Evolutionary conservation across 1,140 invertebrate species (phyloP), one percentile per base, ranked within the genome.

Genomic region (Tetranychus urticae): DNA sequence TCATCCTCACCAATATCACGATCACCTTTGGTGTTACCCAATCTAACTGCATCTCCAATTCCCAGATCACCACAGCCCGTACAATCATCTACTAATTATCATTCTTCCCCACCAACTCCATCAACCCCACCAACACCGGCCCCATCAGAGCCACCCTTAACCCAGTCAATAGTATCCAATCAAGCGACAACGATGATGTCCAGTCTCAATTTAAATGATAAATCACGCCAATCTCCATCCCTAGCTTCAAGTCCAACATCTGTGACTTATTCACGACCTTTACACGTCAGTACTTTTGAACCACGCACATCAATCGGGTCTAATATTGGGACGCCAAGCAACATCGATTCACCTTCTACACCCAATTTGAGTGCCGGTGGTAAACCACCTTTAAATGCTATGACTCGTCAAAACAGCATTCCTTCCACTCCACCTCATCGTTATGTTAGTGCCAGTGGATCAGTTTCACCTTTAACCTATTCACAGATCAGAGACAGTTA

Each of bases 391-490:
- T 36, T 56, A 33, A 33, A 14, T 12, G 12, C 2, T 56, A 31
- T 56, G 1, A 23, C 35, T 35, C 55, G 55, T 36, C 55, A 56
- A 56, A 56, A 39, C 23, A 54, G 39, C 33, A 48, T 23, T 37
- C 46, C 57, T 12, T 36, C 35, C 5, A 31, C 63, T 3, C 62
- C 65, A 0, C 12, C 50, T 33, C 13, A 34, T 14, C 55, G 31
- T 12, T 56, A 14, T 56, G n/a, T 14, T 56, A 14, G 31, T 34
- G 55, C 13, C 34, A 36, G 39, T 42, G 39, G 39, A 42, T 42
- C 39, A 42, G 10, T 10, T 6, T 42, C 66, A 66, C 85, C 87
- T 36, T 79, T 85, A 56, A 42, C 39, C 5, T 52, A 23, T 52
- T n/a, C 14, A 33, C 48, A 52, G 14, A 34, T 57, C 5, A 57